Percentiles rank a stretch among this genome's conserved stretches.
phyloP scores from a whole-genome alignment of 2,888 invertebrate species.

The Homarus gammarus region DNA sequence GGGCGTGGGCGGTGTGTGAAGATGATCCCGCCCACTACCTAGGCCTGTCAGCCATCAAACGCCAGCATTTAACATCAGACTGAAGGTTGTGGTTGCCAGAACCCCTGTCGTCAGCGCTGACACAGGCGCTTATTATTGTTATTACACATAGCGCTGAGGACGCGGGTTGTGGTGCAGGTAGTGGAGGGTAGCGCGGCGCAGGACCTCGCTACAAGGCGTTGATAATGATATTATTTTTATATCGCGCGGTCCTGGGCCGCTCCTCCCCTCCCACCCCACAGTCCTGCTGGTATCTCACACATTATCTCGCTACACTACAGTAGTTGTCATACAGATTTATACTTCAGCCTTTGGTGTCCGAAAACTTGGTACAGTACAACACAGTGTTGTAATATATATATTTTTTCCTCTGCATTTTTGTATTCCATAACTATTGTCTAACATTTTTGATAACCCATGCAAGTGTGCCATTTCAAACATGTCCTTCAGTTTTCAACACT shows the following conservation, averaged over 20 bases:
- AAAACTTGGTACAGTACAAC: background rate
- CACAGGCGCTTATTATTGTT: conserved; percentile 70
- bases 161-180: conserved; percentile 4
- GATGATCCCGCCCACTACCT: background rate
- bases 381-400: background rate
- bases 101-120: conserved; percentile 43
- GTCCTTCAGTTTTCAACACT: background rate
- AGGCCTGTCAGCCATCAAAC: conserved; percentile 11
- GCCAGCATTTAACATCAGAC: conserved; percentile 18
- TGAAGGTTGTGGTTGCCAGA: conserved; percentile 31
- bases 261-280: background rate
- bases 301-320: background rate
- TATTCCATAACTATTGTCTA: background rate
- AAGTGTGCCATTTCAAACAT: background rate
- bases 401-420: background rate
- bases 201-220: conserved; percentile 51
- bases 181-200: background rate
- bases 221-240: conserved; percentile 69
- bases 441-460: background rate
- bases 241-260: conserved; percentile 41
- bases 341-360: background rate
- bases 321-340: background rate
- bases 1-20: conserved; percentile 12
- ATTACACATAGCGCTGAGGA: conserved; percentile 48
- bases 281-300: background rate